These are phyloP conservation scores for Lasiurus cinereus DNA, from an alignment of 2,113 vertebrate species.

Conservation along the genomic window DNA sequence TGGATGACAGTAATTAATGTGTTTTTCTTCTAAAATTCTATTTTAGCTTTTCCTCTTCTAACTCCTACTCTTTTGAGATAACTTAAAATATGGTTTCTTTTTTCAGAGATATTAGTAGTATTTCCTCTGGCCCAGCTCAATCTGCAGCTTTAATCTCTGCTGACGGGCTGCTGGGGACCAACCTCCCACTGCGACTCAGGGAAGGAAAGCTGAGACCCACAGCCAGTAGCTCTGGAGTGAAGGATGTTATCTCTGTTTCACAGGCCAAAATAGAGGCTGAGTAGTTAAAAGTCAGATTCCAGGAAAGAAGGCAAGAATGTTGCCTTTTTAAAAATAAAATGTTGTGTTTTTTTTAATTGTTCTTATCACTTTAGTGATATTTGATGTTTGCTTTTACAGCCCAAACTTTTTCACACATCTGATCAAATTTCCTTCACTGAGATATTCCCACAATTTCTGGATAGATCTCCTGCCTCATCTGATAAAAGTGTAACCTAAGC, in stretches of 20 bases:
- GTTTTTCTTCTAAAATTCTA: constrained; percentile 5
- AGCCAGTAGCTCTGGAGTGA: background rate
- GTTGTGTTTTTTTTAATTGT: background rate
- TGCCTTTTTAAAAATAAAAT: background rate
- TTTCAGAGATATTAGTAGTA: background rate
- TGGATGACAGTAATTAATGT: background rate
- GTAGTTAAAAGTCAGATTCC: background rate
- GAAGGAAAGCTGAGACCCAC: background rate
- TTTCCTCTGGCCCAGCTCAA: background rate
- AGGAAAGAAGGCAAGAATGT: background rate
- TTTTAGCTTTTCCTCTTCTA: constrained; percentile 57
- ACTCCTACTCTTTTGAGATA: background rate
- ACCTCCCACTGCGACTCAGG: background rate
- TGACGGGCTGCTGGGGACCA: background rate
- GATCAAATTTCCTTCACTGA: background rate
- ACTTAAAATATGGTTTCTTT: background rate
- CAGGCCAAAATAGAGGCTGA: background rate
- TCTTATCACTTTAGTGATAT: background rate
- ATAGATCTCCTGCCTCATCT: background rate
- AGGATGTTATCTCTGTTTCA: background rate
- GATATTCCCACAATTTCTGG: background rate
- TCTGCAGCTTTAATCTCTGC: background rate
- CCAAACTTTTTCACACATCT: background rate
- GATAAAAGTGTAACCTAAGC: background rate
- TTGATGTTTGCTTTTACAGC: constrained; percentile 3